Conservation (phyloP, 1,140 invertebrate genomes). For the Epicauta chinensis region DNA sequence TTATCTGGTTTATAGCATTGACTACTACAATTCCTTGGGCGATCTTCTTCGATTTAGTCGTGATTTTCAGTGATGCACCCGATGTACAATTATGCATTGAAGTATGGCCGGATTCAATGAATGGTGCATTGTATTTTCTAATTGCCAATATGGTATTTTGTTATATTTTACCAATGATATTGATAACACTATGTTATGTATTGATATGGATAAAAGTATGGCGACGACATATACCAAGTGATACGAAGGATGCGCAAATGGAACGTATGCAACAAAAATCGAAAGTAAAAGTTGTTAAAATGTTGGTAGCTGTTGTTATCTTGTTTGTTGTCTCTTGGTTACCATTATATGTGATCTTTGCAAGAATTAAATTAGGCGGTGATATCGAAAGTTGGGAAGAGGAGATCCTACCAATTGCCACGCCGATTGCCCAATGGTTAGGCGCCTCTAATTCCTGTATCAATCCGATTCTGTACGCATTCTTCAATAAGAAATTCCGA, state of each 20-base stretch:
- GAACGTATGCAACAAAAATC: constrained; percentile 87
- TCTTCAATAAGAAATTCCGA: constrained; percentile 94
- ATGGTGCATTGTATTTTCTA: constrained; percentile 79
- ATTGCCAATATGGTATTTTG: constrained; percentile 84
- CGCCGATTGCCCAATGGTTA: constrained; percentile 93
- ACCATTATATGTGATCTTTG: constrained; percentile 87
- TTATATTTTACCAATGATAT: constrained; percentile 86
- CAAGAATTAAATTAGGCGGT: constrained; percentile 75
- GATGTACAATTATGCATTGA: constrained; percentile 71
- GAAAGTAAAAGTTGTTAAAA: constrained; percentile 92
- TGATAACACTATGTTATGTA: constrained; percentile 89
- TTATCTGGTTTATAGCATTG: constrained; percentile 85
- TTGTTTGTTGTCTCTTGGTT: constrained; percentile 93
- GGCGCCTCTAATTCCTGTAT: constrained; percentile 95
- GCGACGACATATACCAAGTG: constrained; percentile 78
- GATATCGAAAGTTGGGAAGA: constrained; percentile 66
- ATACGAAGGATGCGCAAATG: constrained; percentile 86
- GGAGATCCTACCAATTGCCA: constrained; percentile 70
- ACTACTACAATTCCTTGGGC: constrained; percentile 83
- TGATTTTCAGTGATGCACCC: constrained; percentile 63
- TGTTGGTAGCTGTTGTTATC: constrained; percentile 92
- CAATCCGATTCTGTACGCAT: constrained; percentile 96
- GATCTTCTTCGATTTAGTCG: constrained; percentile 78
- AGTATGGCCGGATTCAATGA: constrained; percentile 74
- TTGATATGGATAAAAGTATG: constrained; percentile 91